phyloP scores from a whole-genome alignment of 2,797 vertebrate genomes.

The Onychomys torridus region DNA sequence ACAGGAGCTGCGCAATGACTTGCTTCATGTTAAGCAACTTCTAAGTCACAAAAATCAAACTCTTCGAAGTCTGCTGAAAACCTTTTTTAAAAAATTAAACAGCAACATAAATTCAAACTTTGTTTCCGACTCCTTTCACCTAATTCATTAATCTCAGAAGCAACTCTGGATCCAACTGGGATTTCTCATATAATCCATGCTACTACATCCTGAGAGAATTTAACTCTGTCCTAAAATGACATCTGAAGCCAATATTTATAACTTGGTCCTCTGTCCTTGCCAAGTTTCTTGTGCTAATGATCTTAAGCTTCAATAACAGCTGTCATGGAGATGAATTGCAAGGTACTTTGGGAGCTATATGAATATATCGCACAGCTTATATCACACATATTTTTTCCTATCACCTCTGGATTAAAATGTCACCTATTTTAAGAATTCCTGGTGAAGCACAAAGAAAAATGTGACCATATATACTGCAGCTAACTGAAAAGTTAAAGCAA shows the following conservation, averaged over 20 bases:
- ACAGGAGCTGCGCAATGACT: neutral
- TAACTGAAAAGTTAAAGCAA: conserved; percentile 62
- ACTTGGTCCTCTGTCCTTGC: conserved; percentile 75
- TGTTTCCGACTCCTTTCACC: conserved; percentile 53
- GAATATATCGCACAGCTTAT: conserved; percentile 76
- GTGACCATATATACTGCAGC: conserved; percentile 23
- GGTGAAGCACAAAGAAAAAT: conserved; percentile 70
- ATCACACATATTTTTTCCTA: conserved; percentile 79
- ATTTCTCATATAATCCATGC: conserved; percentile 68
- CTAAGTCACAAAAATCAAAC: neutral
- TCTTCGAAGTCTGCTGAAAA: conserved; percentile 1
- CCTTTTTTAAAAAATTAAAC: conserved; percentile 23
- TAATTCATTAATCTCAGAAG: conserved; percentile 69
- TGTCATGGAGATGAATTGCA: conserved; percentile 81
- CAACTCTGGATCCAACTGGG: conserved; percentile 60
- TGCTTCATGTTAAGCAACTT: neutral
- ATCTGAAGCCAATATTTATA: conserved; percentile 83
- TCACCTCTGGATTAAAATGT: conserved; percentile 83
- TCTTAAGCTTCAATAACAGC: conserved; percentile 82
- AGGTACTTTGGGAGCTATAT: conserved; percentile 79
- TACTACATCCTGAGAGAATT: conserved; percentile 76
- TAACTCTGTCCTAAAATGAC: conserved; percentile 78
- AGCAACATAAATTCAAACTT: conserved; percentile 49
- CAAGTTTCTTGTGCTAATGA: conserved; percentile 82
- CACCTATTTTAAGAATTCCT: conserved; percentile 74